Percentiles rank a stretch among this genome's conserved stretches.
Conservation (phyloP, 1,140 invertebrate genomes). For the Scaptomyza pallida region DNA sequence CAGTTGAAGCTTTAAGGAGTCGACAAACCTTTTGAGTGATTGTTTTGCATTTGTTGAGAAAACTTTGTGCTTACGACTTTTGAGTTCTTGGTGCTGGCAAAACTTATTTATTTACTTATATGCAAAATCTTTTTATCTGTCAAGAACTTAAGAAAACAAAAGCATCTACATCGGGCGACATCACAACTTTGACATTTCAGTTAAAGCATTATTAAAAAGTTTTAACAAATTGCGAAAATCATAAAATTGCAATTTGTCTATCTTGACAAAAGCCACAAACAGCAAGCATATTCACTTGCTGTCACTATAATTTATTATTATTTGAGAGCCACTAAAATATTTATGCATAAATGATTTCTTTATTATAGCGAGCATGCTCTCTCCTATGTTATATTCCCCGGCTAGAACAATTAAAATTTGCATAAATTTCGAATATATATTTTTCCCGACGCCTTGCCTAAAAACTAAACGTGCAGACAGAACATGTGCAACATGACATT, state of each 20-base stretch:
- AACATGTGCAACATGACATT: conserved; percentile 69
- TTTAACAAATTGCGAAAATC: conserved; percentile 5
- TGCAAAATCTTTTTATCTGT: conserved; percentile 48
- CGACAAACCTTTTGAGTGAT: conserved; percentile 52
- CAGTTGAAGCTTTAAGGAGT: neutral
- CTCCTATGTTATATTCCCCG: conserved; percentile 68
- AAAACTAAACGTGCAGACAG: conserved; percentile 62
- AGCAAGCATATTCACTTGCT: neutral
- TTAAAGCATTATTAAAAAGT: neutral
- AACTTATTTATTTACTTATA: neutral
- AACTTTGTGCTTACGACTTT: conserved; percentile 29
- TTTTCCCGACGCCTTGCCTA: conserved; percentile 50
- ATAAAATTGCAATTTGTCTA: neutral
- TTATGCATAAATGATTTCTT: conserved; percentile 40
- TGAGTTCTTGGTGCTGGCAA: conserved; percentile 10
- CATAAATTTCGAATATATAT: conserved; percentile 71
- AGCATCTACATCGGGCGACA: neutral
- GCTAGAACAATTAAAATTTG: conserved; percentile 78
- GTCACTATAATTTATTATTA: conserved; percentile 61
- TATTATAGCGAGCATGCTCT: conserved; percentile 5
- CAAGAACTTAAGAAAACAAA: conserved; percentile 21
- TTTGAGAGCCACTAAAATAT: conserved; percentile 56
- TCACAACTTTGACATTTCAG: neutral
- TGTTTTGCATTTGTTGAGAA: conserved; percentile 47
- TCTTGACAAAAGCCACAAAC: neutral